phyloP scores from a whole-genome alignment of 2,113 vertebrate species.

The Labrus mixtus region DNA sequence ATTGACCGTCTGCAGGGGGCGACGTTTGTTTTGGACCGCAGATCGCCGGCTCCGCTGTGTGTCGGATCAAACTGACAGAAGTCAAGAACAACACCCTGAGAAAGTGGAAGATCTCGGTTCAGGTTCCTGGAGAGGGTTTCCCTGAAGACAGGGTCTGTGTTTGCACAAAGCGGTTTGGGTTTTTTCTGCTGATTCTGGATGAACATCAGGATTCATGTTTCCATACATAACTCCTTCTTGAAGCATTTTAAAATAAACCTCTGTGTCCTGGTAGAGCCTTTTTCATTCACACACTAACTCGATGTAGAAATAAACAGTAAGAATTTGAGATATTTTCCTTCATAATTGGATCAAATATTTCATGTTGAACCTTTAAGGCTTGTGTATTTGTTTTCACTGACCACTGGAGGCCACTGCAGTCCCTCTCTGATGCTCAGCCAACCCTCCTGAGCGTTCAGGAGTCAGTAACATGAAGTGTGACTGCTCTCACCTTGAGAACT shows the following conservation, averaged over 20 bases:
- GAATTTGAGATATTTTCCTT: neutral
- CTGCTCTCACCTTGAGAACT: neutral
- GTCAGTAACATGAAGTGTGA: neutral
- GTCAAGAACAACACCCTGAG: conserved; percentile 18
- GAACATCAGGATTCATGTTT: neutral
- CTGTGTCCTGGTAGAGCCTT: neutral
- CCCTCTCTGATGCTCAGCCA: neutral
- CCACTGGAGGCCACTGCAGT: conserved; percentile 61
- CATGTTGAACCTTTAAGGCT: neutral
- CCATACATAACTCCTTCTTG: neutral
- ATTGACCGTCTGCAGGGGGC: conserved; percentile 44
- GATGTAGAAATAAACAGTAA: neutral
- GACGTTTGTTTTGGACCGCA: conserved; percentile 53
- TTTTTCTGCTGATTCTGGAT: conserved; percentile 14
- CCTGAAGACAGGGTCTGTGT: neutral
- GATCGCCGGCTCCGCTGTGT: neutral
- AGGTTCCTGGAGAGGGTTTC: neutral
- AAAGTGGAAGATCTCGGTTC: conserved; percentile 1
- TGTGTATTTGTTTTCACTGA: conserved; percentile 18
- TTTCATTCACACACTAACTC: neutral
- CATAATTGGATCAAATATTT: neutral
- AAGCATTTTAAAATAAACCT: neutral
- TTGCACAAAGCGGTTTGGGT: conserved; percentile 14
- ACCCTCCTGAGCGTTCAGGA: neutral
- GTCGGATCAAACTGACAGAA: conserved; percentile 9